A percentile compares a stretch with the other conserved stretches of the same genome.
These are phyloP conservation scores for Trissoscelio sp. DNA, from an alignment of 2,888 invertebrate genomes.

Conservation along the genomic window DNA sequence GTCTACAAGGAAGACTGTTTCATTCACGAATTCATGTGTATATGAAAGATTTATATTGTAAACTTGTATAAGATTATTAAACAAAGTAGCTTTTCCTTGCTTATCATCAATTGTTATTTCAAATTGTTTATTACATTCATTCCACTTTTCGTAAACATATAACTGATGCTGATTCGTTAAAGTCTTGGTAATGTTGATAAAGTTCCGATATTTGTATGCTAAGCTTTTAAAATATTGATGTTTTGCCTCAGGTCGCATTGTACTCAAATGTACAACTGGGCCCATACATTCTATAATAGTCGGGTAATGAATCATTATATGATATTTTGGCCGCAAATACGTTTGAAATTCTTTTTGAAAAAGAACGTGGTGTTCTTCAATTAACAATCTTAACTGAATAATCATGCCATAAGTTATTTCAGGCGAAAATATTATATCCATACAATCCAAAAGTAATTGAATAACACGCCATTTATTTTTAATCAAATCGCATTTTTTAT, in stretches of 20 bases:
- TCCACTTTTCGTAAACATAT: slow-evolving; percentile 27
- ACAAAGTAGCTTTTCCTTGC: background rate
- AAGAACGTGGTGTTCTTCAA: slow-evolving; percentile 18
- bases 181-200: slow-evolving; percentile 15
- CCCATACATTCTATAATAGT: slow-evolving; percentile 9
- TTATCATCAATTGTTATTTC: background rate
- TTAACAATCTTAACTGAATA: slow-evolving; percentile 10
- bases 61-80: background rate
- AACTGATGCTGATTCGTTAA: slow-evolving; percentile 29
- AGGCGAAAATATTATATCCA: slow-evolving; percentile 27
- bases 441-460: slow-evolving; percentile 4
- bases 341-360: slow-evolving; percentile 20
- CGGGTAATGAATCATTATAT: slow-evolving; percentile 18
- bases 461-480: slow-evolving; percentile 21
- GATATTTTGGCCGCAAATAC: slow-evolving; percentile 22
- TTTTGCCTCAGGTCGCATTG: slow-evolving; percentile 1
- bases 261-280: slow-evolving; percentile 8
- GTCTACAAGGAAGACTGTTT: too few species aligned
- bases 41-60: background rate
- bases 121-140: slow-evolving; percentile 10
- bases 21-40: too few species aligned
- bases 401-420: slow-evolving; percentile 21
- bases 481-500: slow-evolving; percentile 6
- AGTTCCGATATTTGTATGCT: slow-evolving; percentile 4
- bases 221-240: slow-evolving; percentile 32